phyloP scores from a whole-genome alignment of 2,113 vertebrate species.

The Isurus oxyrinchus region DNA sequence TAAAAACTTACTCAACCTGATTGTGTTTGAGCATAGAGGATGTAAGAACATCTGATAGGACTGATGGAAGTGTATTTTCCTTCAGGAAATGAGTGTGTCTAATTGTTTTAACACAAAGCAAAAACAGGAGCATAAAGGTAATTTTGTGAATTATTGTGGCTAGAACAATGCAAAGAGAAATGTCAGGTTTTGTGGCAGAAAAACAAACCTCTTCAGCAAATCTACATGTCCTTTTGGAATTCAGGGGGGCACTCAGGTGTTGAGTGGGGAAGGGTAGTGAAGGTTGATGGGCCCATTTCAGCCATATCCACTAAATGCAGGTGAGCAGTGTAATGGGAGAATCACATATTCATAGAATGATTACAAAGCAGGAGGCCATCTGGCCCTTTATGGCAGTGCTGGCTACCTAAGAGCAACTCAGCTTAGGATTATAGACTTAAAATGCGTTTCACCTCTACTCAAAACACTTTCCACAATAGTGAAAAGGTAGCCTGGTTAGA shows the following conservation, averaged over 20 bases:
- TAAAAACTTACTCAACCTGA: not conserved
- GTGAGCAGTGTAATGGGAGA: not conserved
- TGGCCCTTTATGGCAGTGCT: no score
- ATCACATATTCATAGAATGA: not conserved
- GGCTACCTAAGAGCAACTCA: no score
- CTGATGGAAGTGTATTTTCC: not conserved
- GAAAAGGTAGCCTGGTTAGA: no score
- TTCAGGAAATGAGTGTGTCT: not conserved
- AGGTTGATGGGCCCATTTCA: not conserved
- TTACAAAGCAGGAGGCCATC: not conserved
- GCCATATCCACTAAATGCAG: not conserved
- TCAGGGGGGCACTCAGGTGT: not conserved
- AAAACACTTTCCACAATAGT: no score
- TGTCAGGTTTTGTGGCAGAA: not conserved
- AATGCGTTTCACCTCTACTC: no score
- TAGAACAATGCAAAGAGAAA: not conserved
- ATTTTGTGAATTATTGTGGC: not conserved
- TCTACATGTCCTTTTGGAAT: not conserved
- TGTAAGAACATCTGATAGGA: not conserved
- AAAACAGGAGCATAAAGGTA: not conserved
- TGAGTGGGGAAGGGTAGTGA: not conserved
- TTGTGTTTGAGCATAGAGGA: not conserved
- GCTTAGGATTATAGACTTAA: no score
- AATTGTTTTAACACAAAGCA: not conserved
- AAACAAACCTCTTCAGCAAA: not conserved